Base-by-base conservation (phyloP, 2,113 vertebrate species). In the Herpetotheres cachinnans region DNA sequence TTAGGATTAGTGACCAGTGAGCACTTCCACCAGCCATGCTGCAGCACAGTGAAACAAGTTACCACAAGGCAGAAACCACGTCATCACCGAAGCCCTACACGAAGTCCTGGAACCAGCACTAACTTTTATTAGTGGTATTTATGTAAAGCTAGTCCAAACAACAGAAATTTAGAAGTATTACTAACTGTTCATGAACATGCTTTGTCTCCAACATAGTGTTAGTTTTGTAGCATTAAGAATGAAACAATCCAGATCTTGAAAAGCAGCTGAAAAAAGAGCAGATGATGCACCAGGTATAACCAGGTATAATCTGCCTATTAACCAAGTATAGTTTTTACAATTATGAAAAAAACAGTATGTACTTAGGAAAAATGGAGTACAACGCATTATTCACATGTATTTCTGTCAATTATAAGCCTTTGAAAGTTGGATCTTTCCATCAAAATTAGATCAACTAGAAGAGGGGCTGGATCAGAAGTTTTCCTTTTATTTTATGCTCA, bases 1-100 rank as follows among this genome's bases (percentile, higher is more conserved):
- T 44, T 86, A 34, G 71, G 36, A n/a, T n/a, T n/a, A n/a, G n/a
- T n/a, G 52, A 49, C 4, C 20, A 67, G 9, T 30, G 27, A 93
- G 52, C 20, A 40, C n/a, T 88, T 82, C 50, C 61, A 63, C 26
- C 30, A 52, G 13, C 11, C 52, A 13, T 18, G 24, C 8, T 84
- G 47, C 17, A 59, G 56, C 58, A 56, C 3, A 69, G 29, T 32
- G 29, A 20, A 90, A 71, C 29, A 67, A 18, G 20, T 15, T 61
- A 52, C 34, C 44, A 25, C 9, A 61, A 34, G 30, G 16, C 19
- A 87, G 40, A 90, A 85, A 93, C 13, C 40, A 82, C 69, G 24
- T 11, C 0, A 0, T 26, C 52, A 36, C 13, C 36, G 61, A 76
- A 61, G 24, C 14, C 50, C 36, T 69, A 27, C 52, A 59, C 0